Conservation (phyloP, 2,797 vertebrate species). For the Malurus leucopterus region DNA sequence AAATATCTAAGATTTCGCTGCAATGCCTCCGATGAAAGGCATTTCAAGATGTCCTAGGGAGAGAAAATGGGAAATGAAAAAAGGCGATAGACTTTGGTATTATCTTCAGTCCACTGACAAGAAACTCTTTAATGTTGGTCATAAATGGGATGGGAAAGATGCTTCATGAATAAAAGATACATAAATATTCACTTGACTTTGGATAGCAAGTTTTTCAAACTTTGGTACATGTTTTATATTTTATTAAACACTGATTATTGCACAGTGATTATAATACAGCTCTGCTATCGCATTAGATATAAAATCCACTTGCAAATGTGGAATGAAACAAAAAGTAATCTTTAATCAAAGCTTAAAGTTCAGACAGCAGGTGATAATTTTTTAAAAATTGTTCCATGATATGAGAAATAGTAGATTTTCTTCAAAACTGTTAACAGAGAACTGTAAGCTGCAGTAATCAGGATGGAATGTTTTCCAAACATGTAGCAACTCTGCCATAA, state of each 20-base stretch:
- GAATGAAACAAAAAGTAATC: not conserved
- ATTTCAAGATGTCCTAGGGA: not conserved
- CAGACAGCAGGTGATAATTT: not conserved
- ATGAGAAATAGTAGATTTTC: not conserved
- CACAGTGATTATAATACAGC: not conserved
- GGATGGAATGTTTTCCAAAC: not conserved
- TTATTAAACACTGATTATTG: slow-evolving; percentile 4
- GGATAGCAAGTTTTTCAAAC: not conserved
- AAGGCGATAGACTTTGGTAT: not conserved
- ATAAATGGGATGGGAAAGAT: slow-evolving; percentile 22
- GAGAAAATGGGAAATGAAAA: not conserved
- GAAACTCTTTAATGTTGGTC: slow-evolving; percentile 29
- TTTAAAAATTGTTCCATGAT: not conserved
- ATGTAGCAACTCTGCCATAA: not conserved
- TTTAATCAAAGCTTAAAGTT: slow-evolving; percentile 20
- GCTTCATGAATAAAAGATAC: slow-evolving; percentile 42
- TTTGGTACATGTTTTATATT: not conserved
- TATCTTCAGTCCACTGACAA: slow-evolving; percentile 21
- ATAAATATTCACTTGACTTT: slow-evolving; percentile 55
- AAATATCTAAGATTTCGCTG: slow-evolving; percentile 3
- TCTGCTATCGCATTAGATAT: slow-evolving; percentile 5
- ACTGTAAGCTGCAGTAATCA: not conserved
- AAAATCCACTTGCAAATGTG: not conserved
- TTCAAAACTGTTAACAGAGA: not conserved
- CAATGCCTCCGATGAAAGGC: not conserved